Evolutionary conservation across 2,888 invertebrate genomes (phyloP).

Genomic region (Agonopterix heracliana): DNA sequence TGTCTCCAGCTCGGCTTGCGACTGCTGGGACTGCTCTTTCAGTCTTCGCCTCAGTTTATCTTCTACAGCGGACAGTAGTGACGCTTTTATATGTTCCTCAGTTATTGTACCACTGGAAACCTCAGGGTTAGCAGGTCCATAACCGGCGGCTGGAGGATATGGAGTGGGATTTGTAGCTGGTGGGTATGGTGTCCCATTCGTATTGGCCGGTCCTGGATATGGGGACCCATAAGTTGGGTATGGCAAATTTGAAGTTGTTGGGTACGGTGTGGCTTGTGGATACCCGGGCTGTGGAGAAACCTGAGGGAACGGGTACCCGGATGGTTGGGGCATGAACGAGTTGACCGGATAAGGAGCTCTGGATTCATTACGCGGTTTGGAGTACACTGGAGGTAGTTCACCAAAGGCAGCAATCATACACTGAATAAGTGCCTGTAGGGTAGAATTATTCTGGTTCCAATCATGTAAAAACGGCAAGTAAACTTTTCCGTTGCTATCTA

Average conservation of each 20-base stretch:
- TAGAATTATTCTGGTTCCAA: conserved; percentile 90
- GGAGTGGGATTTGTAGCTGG: conserved; percentile 38
- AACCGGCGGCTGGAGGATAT: conserved; percentile 43
- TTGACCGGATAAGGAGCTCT: conserved; percentile 78
- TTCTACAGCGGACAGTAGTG: conserved; percentile 95
- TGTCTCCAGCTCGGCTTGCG: conserved; percentile 94
- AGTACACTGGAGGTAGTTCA: conserved; percentile 95
- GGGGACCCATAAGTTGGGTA: conserved; percentile 71
- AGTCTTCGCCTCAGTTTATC: conserved; percentile 92
- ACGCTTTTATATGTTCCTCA: conserved; percentile 96
- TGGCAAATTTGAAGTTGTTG: conserved; percentile 58
- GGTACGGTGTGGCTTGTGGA: conserved; percentile 58
- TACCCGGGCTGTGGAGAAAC: conserved; percentile 43
- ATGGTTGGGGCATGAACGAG: conserved; percentile 61
- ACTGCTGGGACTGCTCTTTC: conserved; percentile 92
- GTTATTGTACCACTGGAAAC: conserved; percentile 88
- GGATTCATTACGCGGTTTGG: conserved; percentile 78
- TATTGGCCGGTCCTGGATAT: conserved; percentile 48
- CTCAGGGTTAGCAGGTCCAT: conserved; percentile 43
- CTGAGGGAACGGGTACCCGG: conserved; percentile 61
- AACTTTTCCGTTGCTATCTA: conserved; percentile 96
- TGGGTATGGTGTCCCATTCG: conserved; percentile 48
- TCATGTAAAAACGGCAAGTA: conserved; percentile 98
- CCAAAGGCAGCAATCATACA: conserved; percentile 95
- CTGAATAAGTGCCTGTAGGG: conserved; percentile 91